A percentile compares a stretch with the other conserved stretches of the same genome.
Conservation (phyloP, 2,888 invertebrate species). For the Drosophila meridionalis region DNA sequence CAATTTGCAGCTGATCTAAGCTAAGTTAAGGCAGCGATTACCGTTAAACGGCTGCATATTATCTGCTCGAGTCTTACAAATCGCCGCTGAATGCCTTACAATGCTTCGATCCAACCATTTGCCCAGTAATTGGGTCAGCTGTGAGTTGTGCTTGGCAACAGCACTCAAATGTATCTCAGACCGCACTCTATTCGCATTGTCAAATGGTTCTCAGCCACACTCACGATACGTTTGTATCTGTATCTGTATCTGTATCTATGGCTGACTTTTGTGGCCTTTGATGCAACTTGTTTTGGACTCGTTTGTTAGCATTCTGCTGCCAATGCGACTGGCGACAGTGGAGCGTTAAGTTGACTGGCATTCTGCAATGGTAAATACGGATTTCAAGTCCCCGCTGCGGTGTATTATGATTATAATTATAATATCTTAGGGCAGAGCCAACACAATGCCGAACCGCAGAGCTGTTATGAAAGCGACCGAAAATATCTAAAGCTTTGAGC, state of each 20-base stretch:
- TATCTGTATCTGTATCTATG: conserved; percentile 23
- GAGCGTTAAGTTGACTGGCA: conserved; percentile 40
- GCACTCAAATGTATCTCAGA: conserved; percentile 38
- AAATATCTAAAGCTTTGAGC: conserved; percentile 4
- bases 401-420: conserved; percentile 22
- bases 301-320: conserved; percentile 69
- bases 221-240: conserved; percentile 6
- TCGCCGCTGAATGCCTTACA: conserved; percentile 28
- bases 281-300: conserved; percentile 67
- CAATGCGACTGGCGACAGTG: conserved; percentile 42
- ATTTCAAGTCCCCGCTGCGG: conserved; percentile 17
- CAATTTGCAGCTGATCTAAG: conserved; percentile 62
- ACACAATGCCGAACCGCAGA: conserved; percentile 10
- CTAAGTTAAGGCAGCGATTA: conserved; percentile 39
- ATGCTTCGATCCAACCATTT: conserved; percentile 28
- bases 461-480: conserved; percentile 12
- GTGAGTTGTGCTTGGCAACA: conserved; percentile 34
- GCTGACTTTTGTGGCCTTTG: conserved; percentile 70
- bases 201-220: conserved; percentile 44
- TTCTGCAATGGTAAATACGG: conserved; percentile 31
- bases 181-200: conserved; percentile 52
- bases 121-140: conserved; percentile 62
- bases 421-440: conserved; percentile 17
- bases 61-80: conserved; percentile 54
- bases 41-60: conserved; percentile 53